Percentiles rank a stretch among this genome's conserved stretches.
Conservation (phyloP, 2,888 invertebrate species). For the Rosalia funebris region DNA sequence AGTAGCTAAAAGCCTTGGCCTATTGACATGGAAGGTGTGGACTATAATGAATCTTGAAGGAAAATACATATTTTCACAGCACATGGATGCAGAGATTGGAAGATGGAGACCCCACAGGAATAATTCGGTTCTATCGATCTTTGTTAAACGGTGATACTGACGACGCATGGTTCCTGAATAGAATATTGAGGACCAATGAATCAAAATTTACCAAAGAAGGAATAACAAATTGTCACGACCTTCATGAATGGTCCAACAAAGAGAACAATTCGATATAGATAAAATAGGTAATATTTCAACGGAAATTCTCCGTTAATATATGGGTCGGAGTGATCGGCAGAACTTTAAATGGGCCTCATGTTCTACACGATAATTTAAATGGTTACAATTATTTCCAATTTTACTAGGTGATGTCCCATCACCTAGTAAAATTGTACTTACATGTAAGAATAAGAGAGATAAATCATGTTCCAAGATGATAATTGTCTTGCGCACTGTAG, state of each 20-base stretch:
- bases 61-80: no score
- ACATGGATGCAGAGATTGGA: no score
- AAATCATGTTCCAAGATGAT: no score
- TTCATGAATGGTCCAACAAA: not conserved
- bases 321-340: not conserved
- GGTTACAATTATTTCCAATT: conserved; percentile 1
- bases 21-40: no score
- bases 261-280: not conserved
- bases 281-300: not conserved
- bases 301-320: not conserved
- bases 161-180: not conserved
- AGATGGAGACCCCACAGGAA: no score
- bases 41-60: no score
- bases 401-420: no score
- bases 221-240: not conserved
- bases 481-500: no score
- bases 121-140: not conserved
- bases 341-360: not conserved
- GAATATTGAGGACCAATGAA: not conserved
- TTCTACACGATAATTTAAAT: not conserved
- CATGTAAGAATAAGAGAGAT: no score
- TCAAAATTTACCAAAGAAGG: not conserved
- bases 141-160: not conserved
- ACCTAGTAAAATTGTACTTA: no score
- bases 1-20: no score